Base-by-base conservation (phyloP, 2,888 invertebrate genomes). In the Craniophora ligustri region DNA sequence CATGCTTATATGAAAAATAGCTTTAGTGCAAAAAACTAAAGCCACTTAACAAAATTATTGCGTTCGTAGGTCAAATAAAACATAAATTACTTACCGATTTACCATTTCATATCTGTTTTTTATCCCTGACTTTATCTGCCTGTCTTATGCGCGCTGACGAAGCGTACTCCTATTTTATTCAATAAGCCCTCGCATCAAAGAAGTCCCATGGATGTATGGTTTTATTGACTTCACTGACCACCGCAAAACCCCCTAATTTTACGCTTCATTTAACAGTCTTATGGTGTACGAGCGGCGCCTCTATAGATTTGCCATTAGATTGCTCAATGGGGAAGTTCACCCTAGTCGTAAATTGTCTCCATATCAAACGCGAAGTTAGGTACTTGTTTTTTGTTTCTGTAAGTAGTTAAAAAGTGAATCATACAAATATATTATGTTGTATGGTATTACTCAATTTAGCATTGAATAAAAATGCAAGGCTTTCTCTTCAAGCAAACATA, bases 221-320 rank as follows among this genome's bases (percentile, higher is more conserved):
- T 81, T 80, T 74, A 72, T 76, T 76, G 75, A 73, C 67, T 73
- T 74, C 82, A 67, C 69, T 82, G 85, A 86, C 79, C 86, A 77
- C 76, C 75, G 82, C 81, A 75, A 86, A 86, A 86, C 81, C 87
- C 88, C 85, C 86, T 91, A 92, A 92, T 92, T 92, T 92, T 87
- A 76, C 85, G 85, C 77, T 84, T 92, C 92, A 92, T 92, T 92
- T 83, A 88, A 88, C 88, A 75, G 90, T 90, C 90, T 90, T 91
- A 91, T 87, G 86, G 89, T 76, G 78, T 79, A 53, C 47, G 76
- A 67, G 76, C 48, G 91, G 87, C 89, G 89, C 89, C 91, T 83
- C 82, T 78, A 89, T 91, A 89, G 91, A 91, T 89, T 89, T 80
- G 67, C 81, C 88, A 85, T 91, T 87, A 88, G 85, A 86, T 86